These are phyloP conservation scores for Typhlomys cinereus DNA, from an alignment of 2,113 vertebrate genomes.

Conservation along the genomic window DNA sequence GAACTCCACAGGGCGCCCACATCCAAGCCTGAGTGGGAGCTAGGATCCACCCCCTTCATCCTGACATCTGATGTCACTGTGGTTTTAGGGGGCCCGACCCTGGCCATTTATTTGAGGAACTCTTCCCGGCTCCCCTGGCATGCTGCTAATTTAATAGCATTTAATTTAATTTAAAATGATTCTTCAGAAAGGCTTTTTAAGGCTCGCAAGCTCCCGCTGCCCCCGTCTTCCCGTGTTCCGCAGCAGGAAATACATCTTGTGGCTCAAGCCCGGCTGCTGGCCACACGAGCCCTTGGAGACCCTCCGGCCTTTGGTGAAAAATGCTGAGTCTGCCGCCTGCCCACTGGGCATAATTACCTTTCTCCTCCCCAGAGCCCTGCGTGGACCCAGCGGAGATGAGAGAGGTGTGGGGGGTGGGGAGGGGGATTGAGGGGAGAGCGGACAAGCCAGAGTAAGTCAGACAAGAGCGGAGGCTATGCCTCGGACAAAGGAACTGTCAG, in stretches of 20 bases:
- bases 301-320: conserved; percentile 20
- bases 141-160: conserved; percentile 68
- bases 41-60: too few relatives aligned
- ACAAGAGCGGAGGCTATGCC: neutral
- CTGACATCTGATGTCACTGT: neutral
- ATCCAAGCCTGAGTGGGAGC: accelerated
- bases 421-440: too few relatives aligned
- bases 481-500: neutral
- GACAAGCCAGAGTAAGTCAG: neutral
- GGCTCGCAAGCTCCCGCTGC: neutral
- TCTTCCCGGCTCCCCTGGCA: conserved; percentile 38
- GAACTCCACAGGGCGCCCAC: accelerated
- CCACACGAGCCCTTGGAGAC: neutral
- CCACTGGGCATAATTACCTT: conserved; percentile 47
- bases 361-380: neutral
- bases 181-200: conserved; percentile 50
- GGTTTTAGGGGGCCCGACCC: neutral
- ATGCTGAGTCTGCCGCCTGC: conserved; percentile 33
- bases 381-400: neutral
- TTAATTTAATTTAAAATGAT: conserved; percentile 77
- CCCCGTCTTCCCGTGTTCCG: conserved; percentile 8
- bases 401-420: neutral
- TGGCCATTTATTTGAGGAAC: conserved; percentile 9
- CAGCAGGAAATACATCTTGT: conserved; percentile 28
- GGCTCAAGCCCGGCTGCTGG: conserved; percentile 33